Conservation (phyloP, 1,140 invertebrate genomes). For the Drosophila asahinai region DNA sequence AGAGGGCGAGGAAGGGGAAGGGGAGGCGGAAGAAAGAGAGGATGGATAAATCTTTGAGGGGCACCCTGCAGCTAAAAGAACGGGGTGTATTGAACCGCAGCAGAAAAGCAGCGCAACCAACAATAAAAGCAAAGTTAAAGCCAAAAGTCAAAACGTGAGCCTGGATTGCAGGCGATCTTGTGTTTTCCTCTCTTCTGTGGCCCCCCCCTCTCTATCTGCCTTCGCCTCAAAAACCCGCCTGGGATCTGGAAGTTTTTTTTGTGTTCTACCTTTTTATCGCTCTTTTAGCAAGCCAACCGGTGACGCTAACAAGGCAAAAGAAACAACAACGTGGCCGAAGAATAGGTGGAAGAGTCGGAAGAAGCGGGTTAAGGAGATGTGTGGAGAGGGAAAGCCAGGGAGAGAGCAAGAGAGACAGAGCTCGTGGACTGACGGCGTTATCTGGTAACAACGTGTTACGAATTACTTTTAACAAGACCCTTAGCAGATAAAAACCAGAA, state of each 20-base stretch:
- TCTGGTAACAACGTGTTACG: constrained; percentile 85
- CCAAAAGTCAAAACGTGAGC: constrained; percentile 84
- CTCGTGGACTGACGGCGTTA: constrained; percentile 71
- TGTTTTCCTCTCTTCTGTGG: neutral
- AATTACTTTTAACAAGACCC: constrained; percentile 85
- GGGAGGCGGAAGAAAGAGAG: neutral
- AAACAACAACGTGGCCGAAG: constrained; percentile 34
- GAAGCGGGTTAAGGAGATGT: constrained; percentile 15
- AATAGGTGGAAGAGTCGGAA: constrained; percentile 12
- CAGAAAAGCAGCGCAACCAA: constrained; percentile 6
- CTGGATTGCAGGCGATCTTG: constrained; percentile 56
- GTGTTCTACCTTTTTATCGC: constrained; percentile 66
- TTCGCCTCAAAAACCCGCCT: constrained; percentile 20
- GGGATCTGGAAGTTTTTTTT: constrained; percentile 46
- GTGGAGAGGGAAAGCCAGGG: constrained; percentile 27
- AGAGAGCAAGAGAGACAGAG: constrained; percentile 30
- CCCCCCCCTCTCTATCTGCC: neutral
- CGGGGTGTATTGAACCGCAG: constrained; percentile 73
- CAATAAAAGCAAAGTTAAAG: constrained; percentile 55
- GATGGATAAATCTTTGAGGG: constrained; percentile 44
- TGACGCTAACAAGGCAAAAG: constrained; percentile 73
- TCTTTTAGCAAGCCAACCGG: constrained; percentile 74
- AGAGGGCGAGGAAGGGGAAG: neutral
- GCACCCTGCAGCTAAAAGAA: constrained; percentile 77
- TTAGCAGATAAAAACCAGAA: constrained; percentile 83